Evolutionary conservation across 2,888 invertebrate species (phyloP).

Genomic region (Lucinisca nassula): DNA sequence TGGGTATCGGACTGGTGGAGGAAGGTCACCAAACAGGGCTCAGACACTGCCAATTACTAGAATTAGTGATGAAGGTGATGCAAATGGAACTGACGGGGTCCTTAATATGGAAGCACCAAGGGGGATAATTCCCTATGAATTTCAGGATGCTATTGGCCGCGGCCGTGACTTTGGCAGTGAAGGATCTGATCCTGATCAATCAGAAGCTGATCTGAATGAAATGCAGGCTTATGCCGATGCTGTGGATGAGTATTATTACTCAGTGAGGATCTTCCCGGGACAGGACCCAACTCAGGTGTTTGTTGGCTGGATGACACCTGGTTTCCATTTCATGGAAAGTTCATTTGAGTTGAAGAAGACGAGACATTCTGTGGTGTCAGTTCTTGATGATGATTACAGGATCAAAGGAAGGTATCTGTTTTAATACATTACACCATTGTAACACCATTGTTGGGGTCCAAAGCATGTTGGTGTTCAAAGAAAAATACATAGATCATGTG

Average conservation of each 20-base stretch:
- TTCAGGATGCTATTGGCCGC: constrained; percentile 82
- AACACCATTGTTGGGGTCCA: no score
- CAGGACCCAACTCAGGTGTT: constrained; percentile 98
- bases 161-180: constrained; percentile 77
- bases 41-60: constrained; percentile 71
- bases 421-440: no score
- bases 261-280: constrained; percentile 95
- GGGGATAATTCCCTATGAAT: constrained; percentile 84
- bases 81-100: constrained; percentile 63
- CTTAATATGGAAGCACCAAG: constrained; percentile 77
- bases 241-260: constrained; percentile 99
- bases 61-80: constrained; percentile 70
- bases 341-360: constrained; percentile 87
- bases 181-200: constrained; percentile 83
- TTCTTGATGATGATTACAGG: constrained; percentile 90
- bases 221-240: constrained; percentile 86
- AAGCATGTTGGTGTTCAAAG: no score
- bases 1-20: constrained; percentile 51
- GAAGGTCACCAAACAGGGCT: constrained; percentile 61
- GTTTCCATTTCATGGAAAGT: constrained; percentile 90
- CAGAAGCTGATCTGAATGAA: constrained; percentile 84
- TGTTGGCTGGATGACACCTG: constrained; percentile 99
- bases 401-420: constrained; percentile 90
- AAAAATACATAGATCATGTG: no score
- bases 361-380: constrained; percentile 86